Base-by-base conservation (phyloP, 2,797 vertebrate genomes). In the Antennarius maculatus region DNA sequence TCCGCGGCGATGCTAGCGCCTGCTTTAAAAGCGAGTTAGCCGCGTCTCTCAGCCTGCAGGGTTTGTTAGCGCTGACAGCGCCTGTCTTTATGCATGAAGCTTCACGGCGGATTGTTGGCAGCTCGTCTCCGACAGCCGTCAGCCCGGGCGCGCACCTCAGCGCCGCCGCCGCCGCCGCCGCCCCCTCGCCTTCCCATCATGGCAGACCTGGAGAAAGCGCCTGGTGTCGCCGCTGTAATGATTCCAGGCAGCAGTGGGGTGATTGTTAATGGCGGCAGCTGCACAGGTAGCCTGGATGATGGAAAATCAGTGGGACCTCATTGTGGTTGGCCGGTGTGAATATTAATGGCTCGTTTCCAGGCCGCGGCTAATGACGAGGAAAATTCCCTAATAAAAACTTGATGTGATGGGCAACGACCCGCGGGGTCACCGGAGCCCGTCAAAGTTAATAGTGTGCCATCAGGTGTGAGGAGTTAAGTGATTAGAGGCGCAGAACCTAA, bases 361-460 rank as follows among this genome's bases (percentile, higher is more conserved):
- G 90, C 88, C 89, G 86, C 84, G 89, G 88, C 90, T 93, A 94
- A 94, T 94, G 93, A 93, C 88, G 91, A 93, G 90, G 92, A 94
- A 94, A 94, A 94, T 94, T 93, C 91, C 88, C 92, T 91, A 94
- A 93, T 94, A 94, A 94, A 94, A 94, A 94, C 89, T 92, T 93
- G 92, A 93, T 94, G 92, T 89, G 92, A 91, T 90, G 92, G 91
- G 92, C 93, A 94, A 92, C 88, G 91, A 93, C 90, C 92, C 91
- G 59, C 89, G 13, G 89, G 90, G 92, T 93, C 92, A 93, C 92
- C 81, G 86, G 93, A 93, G 93, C 92, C 90, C 88, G 89, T 91
- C 89, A 84, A 90, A 93, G 92, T 92, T 94, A 94, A 93, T 93
- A 93, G 92, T 93, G 91, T 93, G 90, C 90, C 88, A 86, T 93